Percentiles rank a stretch among this genome's conserved stretches.
Evolutionary conservation across 2,113 vertebrate genomes (phyloP).

Genomic region (Aplodontia rufa): DNA sequence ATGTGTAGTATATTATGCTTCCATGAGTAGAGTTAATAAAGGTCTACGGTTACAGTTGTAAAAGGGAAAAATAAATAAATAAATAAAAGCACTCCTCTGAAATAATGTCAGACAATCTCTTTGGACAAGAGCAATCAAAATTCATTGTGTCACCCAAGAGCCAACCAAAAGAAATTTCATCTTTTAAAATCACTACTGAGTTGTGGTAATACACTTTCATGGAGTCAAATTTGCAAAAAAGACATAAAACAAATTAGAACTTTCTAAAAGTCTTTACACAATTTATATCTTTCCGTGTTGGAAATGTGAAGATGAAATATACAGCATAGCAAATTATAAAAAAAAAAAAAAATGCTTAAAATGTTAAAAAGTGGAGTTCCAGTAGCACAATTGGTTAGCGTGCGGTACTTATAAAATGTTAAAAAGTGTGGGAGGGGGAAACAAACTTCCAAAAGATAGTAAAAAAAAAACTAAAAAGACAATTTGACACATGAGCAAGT

Average conservation of each 20-base stretch:
- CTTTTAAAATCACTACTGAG: not conserved
- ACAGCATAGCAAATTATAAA: not conserved
- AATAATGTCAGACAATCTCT: not conserved
- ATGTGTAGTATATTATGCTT: not conserved
- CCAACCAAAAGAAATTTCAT: too few relatives aligned
- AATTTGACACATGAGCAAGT: not conserved
- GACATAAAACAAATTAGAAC: not conserved
- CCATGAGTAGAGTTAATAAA: not conserved
- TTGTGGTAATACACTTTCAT: too few relatives aligned
- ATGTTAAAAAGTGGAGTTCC: not conserved
- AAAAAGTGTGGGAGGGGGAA: not conserved
- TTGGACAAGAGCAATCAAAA: not conserved
- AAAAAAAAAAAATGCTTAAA: not conserved
- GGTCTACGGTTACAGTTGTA: not conserved
- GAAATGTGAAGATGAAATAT: not conserved
- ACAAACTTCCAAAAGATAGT: not conserved
- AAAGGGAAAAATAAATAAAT: not conserved
- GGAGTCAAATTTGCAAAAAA: not conserved
- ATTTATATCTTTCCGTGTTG: not conserved
- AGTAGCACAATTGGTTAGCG: too few relatives aligned
- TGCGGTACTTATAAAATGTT: not conserved
- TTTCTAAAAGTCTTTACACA: not conserved
- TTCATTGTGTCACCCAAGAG: not conserved
- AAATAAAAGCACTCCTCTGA: not conserved
- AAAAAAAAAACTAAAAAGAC: not conserved